Conservation (phyloP, 2,797 vertebrate species). For the Helarctos malayanus region DNA sequence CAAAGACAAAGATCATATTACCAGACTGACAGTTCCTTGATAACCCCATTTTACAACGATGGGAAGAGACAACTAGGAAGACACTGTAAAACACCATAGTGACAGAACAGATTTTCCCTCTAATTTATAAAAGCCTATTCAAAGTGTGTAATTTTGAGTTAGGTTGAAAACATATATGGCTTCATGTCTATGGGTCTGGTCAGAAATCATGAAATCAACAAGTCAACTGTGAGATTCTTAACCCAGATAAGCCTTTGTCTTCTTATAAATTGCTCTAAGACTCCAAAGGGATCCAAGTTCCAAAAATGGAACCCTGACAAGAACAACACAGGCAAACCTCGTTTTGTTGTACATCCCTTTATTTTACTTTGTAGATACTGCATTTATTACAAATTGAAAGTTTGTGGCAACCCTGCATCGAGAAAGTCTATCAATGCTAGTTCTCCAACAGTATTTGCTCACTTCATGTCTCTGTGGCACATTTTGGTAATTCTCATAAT, state of each 20-base stretch:
- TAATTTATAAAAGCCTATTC: constrained; percentile 31
- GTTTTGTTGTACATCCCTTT: neutral
- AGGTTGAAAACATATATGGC: neutral
- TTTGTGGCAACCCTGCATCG: neutral
- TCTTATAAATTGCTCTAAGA: neutral
- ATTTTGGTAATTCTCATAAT: neutral
- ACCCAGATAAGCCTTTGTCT: neutral
- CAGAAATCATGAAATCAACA: constrained; percentile 24
- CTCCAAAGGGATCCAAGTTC: neutral
- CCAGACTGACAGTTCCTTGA: neutral
- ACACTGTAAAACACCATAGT: neutral
- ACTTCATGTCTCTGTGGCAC: neutral
- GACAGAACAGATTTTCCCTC: neutral
- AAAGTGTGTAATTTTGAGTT: neutral
- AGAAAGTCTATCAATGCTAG: neutral
- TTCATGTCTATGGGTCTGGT: neutral
- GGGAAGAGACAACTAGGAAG: neutral
- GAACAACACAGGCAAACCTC: neutral
- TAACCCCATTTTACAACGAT: constrained; percentile 5
- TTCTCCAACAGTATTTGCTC: neutral
- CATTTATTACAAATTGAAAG: neutral
- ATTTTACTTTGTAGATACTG: neutral
- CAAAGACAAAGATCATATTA: neutral
- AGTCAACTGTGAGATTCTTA: neutral
- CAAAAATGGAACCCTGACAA: neutral